Evolutionary conservation across 2,797 vertebrate species (phyloP).

Genomic region (Sebastiscus tertius): DNA sequence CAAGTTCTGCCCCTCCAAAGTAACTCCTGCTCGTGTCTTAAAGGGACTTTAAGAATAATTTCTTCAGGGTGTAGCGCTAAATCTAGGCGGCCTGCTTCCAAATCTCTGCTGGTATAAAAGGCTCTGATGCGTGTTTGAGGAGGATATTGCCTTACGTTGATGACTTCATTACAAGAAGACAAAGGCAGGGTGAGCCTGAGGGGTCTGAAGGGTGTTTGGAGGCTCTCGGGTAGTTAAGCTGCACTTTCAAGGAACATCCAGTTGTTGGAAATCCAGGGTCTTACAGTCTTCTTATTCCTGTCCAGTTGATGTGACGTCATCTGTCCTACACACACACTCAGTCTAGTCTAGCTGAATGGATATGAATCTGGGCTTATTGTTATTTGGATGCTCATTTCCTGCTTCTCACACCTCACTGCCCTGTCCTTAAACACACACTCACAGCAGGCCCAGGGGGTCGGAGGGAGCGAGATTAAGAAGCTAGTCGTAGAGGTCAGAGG

Average conservation of each 20-base stretch:
- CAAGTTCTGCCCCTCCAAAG: background rate
- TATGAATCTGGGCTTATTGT: constrained; percentile 72
- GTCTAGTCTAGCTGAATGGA: constrained; percentile 65
- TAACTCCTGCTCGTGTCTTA: background rate
- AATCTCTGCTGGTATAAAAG: background rate
- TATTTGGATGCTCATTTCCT: constrained; percentile 81
- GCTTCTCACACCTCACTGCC: constrained; percentile 74
- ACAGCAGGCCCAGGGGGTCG: constrained; percentile 23
- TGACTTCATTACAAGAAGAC: constrained; percentile 45
- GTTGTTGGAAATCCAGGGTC: constrained; percentile 53
- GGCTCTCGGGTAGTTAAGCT: constrained; percentile 59
- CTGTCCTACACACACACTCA: constrained; percentile 36
- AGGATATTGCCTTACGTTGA: constrained; percentile 33
- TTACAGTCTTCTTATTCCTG: constrained; percentile 51
- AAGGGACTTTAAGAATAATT: constrained; percentile 5
- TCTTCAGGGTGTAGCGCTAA: background rate
- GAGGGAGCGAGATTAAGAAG: constrained; percentile 66
- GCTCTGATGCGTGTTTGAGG: background rate
- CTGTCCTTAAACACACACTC: constrained; percentile 34
- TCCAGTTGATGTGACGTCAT: constrained; percentile 45
- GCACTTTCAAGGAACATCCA: constrained; percentile 43
- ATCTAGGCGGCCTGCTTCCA: background rate
- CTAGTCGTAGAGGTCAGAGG: constrained; percentile 61
- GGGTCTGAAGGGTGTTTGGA: constrained; percentile 35
- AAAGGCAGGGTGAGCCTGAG: constrained; percentile 37